These are phyloP conservation scores for Apolygus lucorum DNA, from an alignment of 1,140 invertebrate species.

Conservation along the genomic window DNA sequence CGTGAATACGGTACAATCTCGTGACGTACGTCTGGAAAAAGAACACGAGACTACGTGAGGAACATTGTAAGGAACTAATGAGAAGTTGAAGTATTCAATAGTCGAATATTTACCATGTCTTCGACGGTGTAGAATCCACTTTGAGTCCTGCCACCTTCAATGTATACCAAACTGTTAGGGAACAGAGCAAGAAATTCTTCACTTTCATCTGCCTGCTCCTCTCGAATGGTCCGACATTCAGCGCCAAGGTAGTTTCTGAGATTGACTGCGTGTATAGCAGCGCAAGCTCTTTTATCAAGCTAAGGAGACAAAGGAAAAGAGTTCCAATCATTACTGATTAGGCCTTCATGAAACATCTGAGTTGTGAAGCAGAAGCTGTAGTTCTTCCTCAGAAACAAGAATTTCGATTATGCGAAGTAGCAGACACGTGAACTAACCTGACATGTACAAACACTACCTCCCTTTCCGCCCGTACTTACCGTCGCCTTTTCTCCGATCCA, in stretches of 20 bases:
- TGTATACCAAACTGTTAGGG: slow-evolving; percentile 86
- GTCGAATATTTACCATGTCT: slow-evolving; percentile 55
- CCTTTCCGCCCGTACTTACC: no score
- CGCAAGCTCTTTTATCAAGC: slow-evolving; percentile 96
- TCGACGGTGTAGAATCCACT: slow-evolving; percentile 98
- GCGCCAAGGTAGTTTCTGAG: slow-evolving; percentile 92
- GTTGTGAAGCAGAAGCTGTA: no score
- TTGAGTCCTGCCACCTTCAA: slow-evolving; percentile 90
- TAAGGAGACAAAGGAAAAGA: slow-evolving; percentile 38
- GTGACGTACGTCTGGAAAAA: slow-evolving; percentile 62
- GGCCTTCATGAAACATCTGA: no score
- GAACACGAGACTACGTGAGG: no score
- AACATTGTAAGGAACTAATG: slow-evolving; percentile 2
- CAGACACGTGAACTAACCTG: background rate
- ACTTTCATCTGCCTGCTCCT: slow-evolving; percentile 94
- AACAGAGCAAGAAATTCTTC: slow-evolving; percentile 93
- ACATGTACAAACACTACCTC: background rate
- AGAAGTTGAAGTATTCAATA: slow-evolving; percentile 16
- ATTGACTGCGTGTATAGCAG: slow-evolving; percentile 98
- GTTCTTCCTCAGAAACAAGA: no score
- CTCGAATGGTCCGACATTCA: slow-evolving; percentile 89
- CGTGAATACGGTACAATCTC: slow-evolving; percentile 82
- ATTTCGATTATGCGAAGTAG: background rate
- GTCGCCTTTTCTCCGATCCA: slow-evolving; percentile 97
- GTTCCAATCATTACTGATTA: no score